Conservation (phyloP, 2,888 invertebrate genomes). For the Drosophila helvetica region DNA sequence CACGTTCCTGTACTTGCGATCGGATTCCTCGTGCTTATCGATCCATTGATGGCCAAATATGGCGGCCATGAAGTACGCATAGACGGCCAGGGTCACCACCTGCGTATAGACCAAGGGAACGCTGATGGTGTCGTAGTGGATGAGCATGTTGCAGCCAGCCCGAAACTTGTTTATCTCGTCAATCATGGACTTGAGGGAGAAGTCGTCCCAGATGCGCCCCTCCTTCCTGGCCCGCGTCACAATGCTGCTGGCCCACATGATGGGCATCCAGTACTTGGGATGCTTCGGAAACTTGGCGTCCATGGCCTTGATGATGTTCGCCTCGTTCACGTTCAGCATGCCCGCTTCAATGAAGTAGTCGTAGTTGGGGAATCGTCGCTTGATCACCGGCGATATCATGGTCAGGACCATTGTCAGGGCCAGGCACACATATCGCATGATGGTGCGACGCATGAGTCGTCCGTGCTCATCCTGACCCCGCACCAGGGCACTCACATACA, state of each 20-base stretch:
- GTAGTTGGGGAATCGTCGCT: constrained; percentile 93
- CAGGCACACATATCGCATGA: constrained; percentile 92
- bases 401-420: constrained; percentile 93
- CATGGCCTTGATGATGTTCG: constrained; percentile 89
- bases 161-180: constrained; percentile 93
- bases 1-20: constrained; percentile 84
- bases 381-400: constrained; percentile 93
- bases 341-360: constrained; percentile 93
- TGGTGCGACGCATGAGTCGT: constrained; percentile 91
- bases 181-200: constrained; percentile 94
- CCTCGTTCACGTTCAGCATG: constrained; percentile 91
- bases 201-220: constrained; percentile 94
- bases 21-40: constrained; percentile 83
- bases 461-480: constrained; percentile 93
- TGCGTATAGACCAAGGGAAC: constrained; percentile 93
- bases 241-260: constrained; percentile 95
- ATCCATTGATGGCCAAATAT: constrained; percentile 95
- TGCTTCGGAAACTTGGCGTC: constrained; percentile 92
- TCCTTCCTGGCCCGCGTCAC: constrained; percentile 94
- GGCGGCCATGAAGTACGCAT: constrained; percentile 94
- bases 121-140: constrained; percentile 89
- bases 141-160: constrained; percentile 89
- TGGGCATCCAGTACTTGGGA: constrained; percentile 95
- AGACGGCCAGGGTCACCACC: constrained; percentile 94
- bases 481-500: constrained; percentile 91